A percentile compares a stretch with the other conserved stretches of the same genome.
These are phyloP conservation scores for Halcyon smyrnensis DNA, from an alignment of 2,797 vertebrate genomes.

Conservation along the genomic window DNA sequence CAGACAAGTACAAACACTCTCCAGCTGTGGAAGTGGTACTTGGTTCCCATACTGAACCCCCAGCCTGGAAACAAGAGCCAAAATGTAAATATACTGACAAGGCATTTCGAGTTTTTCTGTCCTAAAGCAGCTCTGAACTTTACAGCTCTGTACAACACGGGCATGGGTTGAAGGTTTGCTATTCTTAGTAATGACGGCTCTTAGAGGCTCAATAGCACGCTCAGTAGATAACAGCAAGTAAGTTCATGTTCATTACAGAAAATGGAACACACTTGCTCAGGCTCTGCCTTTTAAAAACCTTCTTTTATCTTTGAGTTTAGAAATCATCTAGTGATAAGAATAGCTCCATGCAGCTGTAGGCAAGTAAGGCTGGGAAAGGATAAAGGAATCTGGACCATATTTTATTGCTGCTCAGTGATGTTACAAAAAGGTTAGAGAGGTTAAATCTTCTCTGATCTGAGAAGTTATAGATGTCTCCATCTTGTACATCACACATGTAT, in stretches of 20 bases:
- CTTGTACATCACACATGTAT: neutral
- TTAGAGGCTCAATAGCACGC: neutral
- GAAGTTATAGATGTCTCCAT: rapidly evolving
- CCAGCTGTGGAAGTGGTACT: constrained; percentile 97
- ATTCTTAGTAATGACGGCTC: neutral
- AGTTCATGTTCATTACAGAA: neutral
- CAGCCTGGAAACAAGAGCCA: constrained; percentile 84
- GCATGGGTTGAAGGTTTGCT: neutral
- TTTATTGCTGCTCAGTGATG: neutral
- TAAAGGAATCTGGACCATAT: neutral
- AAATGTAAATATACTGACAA: neutral
- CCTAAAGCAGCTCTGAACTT: neutral
- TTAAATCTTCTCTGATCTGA: neutral
- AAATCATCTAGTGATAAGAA: neutral
- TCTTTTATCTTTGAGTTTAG: constrained; percentile 4
- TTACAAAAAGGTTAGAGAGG: neutral
- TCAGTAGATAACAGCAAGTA: neutral
- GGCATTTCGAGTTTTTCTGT: neutral
- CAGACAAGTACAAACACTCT: constrained; percentile 94
- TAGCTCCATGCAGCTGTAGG: neutral
- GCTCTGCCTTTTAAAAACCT: neutral
- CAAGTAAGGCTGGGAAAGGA: neutral
- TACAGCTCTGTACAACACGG: neutral
- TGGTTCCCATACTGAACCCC: constrained; percentile 94
- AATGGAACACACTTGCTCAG: neutral